Base-by-base conservation (phyloP, 2,888 invertebrate species). In the Ophion costatus region DNA sequence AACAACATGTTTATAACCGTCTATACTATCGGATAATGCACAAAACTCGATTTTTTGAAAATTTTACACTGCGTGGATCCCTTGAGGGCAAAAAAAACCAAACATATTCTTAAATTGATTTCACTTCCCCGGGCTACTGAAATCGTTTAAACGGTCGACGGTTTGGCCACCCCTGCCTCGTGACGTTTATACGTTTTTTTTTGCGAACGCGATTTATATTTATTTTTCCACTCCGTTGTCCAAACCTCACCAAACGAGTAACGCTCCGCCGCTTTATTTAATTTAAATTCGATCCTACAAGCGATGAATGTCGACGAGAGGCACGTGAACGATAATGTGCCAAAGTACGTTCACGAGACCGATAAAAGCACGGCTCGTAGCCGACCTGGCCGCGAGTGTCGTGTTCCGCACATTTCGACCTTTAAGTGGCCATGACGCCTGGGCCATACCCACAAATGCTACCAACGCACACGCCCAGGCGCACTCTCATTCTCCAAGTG, bases 401-500 rank as follows among this genome's bases (percentile, higher is more conserved):
- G 3, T 29, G 29, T 29, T 67, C 11, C 51, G 5, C 10, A 42
- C 3, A 29, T 70, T 51, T 17, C 2, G 42, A 70, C 14, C 69
- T 51, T 24, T 56, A 20, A 70, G 24, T 24, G 51, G 69, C 69
- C 69, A 70, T 70, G 66, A 66, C 29, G 29, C 29, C 66, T 29
- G n/a, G 17, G 51, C 22, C 14, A 24, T 2, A 5, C 11, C 9
- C 14, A 29, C 70, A 70, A 22, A 9, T 59, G 20, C 29, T 56
- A 45, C 29, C 29, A 70, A 11, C 56, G 56, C 51, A 51, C 51
- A 51, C 38, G 38, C 38, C 9, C 7, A 38, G 38, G 7, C 38
- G 7, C 38, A 51, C 2, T 17, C 51, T 17, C 51, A 5, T 17
- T 14, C 45, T 4, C 14, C 14, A 11, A 51, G 17, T 51, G 17